Evolutionary conservation across 2,113 vertebrate species (phyloP).

Genomic region (Scartelaos histophorus): DNA sequence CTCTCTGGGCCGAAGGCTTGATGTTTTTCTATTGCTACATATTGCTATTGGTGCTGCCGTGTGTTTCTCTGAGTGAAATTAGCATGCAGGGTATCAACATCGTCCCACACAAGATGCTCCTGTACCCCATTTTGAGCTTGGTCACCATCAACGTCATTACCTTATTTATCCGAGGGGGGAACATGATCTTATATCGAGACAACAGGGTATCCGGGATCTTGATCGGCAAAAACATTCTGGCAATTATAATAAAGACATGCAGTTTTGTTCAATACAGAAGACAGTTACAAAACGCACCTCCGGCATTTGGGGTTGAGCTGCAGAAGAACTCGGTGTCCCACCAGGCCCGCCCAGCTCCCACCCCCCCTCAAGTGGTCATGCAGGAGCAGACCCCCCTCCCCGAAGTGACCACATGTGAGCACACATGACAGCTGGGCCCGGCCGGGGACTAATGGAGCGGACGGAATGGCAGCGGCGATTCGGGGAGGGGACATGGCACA

Average conservation of each 20-base stretch:
- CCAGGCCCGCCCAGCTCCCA: slow-evolving; percentile 47
- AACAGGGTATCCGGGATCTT: slow-evolving; percentile 77
- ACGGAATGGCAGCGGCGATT: neutral
- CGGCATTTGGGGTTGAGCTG: slow-evolving; percentile 72
- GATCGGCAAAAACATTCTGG: slow-evolving; percentile 80
- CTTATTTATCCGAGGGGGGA: slow-evolving; percentile 79
- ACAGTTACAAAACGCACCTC: slow-evolving; percentile 73
- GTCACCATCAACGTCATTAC: slow-evolving; percentile 81
- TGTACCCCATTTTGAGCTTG: slow-evolving; percentile 82
- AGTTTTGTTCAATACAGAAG: slow-evolving; percentile 80
- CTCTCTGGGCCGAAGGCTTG: slow-evolving; percentile 79
- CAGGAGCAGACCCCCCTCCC: slow-evolving; percentile 75
- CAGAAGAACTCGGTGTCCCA: slow-evolving; percentile 75
- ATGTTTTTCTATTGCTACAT: slow-evolving; percentile 86
- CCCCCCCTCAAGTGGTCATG: slow-evolving; percentile 59
- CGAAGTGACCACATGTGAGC: slow-evolving; percentile 71
- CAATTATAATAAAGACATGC: slow-evolving; percentile 79
- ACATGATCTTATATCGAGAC: slow-evolving; percentile 79
- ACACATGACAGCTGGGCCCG: slow-evolving; percentile 71
- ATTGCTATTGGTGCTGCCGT: slow-evolving; percentile 79
- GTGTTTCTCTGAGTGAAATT: slow-evolving; percentile 81
- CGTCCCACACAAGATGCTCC: slow-evolving; percentile 82
- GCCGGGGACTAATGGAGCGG: slow-evolving; percentile 4
- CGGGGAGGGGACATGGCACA: slow-evolving; percentile 39
- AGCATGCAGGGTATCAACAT: slow-evolving; percentile 84